Conservation (phyloP, 2,888 invertebrate genomes). For the Synanthedon formicaeformis region DNA sequence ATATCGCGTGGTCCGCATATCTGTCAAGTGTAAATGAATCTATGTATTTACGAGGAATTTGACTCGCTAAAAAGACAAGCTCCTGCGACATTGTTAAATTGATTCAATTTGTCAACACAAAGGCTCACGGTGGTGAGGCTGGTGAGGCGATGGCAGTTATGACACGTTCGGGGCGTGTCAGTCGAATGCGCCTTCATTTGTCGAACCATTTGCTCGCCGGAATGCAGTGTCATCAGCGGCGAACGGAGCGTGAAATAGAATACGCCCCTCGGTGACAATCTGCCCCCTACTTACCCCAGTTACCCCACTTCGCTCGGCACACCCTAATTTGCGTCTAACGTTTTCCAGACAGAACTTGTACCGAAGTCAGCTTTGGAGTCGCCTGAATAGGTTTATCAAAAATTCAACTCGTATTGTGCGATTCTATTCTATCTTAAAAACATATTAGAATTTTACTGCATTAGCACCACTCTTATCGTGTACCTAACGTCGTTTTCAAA, state of each 20-base stretch:
- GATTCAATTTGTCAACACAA: slow-evolving; percentile 47
- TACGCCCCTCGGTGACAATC: slow-evolving; percentile 61
- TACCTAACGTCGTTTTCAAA: no score
- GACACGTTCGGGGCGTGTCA: slow-evolving; percentile 58
- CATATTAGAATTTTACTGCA: no score
- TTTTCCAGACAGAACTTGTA: slow-evolving; percentile 31
- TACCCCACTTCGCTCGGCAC: slow-evolving; percentile 16
- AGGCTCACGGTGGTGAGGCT: slow-evolving; percentile 20
- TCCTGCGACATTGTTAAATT: slow-evolving; percentile 28
- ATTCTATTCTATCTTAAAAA: not conserved
- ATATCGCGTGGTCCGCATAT: no score
- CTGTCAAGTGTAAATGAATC: no score
- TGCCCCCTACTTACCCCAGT: slow-evolving; percentile 15
- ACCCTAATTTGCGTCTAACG: slow-evolving; percentile 54
- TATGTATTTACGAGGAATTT: slow-evolving; percentile 13
- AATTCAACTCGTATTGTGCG: no score
- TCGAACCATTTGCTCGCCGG: slow-evolving; percentile 64
- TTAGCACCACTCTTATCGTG: no score
- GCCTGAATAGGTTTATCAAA: slow-evolving; percentile 8
- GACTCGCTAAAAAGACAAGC: not conserved
- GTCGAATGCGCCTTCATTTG: slow-evolving; percentile 60
- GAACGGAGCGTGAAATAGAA: slow-evolving; percentile 69
- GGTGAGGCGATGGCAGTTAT: slow-evolving; percentile 55
- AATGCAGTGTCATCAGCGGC: slow-evolving; percentile 67
- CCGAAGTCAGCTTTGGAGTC: slow-evolving; percentile 9